Percentiles rank a stretch among this genome's conserved stretches.
phyloP scores from a whole-genome alignment of 2,888 invertebrate genomes.

The Patella caerulea region DNA sequence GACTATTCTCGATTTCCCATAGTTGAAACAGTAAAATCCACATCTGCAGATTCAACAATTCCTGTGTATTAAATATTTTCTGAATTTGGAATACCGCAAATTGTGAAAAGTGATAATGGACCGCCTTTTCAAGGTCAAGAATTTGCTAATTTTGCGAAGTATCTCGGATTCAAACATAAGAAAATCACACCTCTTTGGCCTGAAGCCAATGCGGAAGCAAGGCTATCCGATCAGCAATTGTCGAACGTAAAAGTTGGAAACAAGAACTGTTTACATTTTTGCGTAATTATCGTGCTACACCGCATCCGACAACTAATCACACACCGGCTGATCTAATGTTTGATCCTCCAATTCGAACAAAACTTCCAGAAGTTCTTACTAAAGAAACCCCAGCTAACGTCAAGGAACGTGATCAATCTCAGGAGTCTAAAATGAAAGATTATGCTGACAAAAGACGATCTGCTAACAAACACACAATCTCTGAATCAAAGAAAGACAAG shows the following conservation, averaged over 20 bases:
- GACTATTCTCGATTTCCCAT: no score
- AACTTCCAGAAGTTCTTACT: slow-evolving; percentile 20
- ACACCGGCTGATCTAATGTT: slow-evolving; percentile 29
- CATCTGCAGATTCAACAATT: slow-evolving; percentile 32
- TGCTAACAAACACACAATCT: slow-evolving; percentile 3
- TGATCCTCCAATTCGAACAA: slow-evolving; percentile 26
- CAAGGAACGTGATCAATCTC: no score
- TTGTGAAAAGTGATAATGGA: no score
- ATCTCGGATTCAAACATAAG: no score
- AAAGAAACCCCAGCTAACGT: no score
- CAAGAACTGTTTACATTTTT: slow-evolving; percentile 26
- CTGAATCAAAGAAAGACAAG: not conserved
- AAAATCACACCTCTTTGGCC: not conserved
- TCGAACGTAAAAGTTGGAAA: slow-evolving; percentile 24
- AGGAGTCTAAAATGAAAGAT: not conserved
- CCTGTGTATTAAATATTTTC: slow-evolving; percentile 34
- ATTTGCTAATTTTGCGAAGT: no score
- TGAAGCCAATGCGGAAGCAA: not conserved
- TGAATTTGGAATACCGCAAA: slow-evolving; percentile 30
- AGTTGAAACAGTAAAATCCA: no score
- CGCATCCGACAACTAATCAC: slow-evolving; percentile 30
- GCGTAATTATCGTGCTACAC: slow-evolving; percentile 26
- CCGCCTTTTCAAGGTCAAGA: no score
- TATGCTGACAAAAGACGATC: slow-evolving; percentile 20
- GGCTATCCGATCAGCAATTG: not conserved